Evolutionary conservation across 2,797 vertebrate genomes (phyloP).

Genomic region (Leptodactylus fallax): DNA sequence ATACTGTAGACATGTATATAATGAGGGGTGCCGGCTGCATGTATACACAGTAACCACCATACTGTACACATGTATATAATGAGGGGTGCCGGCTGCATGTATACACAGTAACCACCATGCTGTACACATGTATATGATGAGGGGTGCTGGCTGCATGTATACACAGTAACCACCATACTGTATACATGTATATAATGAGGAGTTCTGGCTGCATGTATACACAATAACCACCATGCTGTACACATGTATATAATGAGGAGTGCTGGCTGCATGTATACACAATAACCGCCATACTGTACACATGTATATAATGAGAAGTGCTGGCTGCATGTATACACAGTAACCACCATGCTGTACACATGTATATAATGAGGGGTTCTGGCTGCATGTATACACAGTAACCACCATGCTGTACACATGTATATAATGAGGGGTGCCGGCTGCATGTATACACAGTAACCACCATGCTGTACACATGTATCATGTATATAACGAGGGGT

Average conservation of each 20-base stretch:
- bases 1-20: background rate
- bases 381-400: background rate
- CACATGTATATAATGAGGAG: background rate
- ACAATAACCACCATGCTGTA: background rate
- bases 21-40: background rate
- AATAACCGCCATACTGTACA: background rate
- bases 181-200: background rate
- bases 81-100: background rate
- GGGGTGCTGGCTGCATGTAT: background rate
- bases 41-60: background rate
- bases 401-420: too few relatives aligned
- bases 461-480: background rate
- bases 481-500: background rate
- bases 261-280: background rate
- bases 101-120: background rate
- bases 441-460: background rate
- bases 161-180: background rate
- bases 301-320: background rate
- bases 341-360: background rate
- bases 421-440: background rate
- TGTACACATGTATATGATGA: background rate
- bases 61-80: background rate
- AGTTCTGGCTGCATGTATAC: background rate
- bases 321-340: background rate
- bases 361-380: background rate